Evolutionary conservation across 2,797 vertebrate genomes (phyloP), one percentile per base, ranked within the genome.

Genomic region (Centropyge bicolor): DNA sequence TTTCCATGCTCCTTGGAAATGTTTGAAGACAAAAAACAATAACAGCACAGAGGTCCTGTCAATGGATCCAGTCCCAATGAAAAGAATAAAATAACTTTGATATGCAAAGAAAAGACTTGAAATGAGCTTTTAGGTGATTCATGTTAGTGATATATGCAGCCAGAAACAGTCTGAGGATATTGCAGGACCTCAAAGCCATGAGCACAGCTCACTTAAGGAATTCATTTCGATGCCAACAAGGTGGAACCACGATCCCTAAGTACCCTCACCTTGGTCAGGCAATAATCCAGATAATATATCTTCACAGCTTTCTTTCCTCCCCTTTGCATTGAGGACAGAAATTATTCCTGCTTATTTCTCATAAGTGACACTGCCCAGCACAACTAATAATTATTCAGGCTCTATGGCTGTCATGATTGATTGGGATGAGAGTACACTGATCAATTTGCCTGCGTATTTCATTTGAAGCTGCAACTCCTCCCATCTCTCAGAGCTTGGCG

Each of bases 391-490:
- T 95, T 95, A 95, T 94, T 95, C 93, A 89, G 89, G 84, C 86
- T 92, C 91, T 84, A 85, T 88, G 90, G 90, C 86, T 85, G 89
- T 80, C 86, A 91, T 96, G 97, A 97, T 97, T 97, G 97, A 98
- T 97, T 96, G 95, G 94, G 94, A 95, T 90, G 91, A 96, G 96
- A 97, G 94, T 93, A 93, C 94, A 88, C 92, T 93, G 95, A 95
- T 97, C 95, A 97, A 97, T 97, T 96, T 96, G 95, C 96, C 94
- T 94, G 93, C 92, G 89, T 94, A 96, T 97, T 97, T 97, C 96
- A 97, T 97, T 96, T 92, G 93, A 96, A 94, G 95, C 96, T 94
- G 93, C 94, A 94, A 93, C 96, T 96, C 94, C 96, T 95, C 94
- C 95, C 90, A 91, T 90, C 94, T 94, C 95, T 94, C 94, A 82